Base-by-base conservation (phyloP, 2,888 invertebrate species). In the Ormyrus labotus region DNA sequence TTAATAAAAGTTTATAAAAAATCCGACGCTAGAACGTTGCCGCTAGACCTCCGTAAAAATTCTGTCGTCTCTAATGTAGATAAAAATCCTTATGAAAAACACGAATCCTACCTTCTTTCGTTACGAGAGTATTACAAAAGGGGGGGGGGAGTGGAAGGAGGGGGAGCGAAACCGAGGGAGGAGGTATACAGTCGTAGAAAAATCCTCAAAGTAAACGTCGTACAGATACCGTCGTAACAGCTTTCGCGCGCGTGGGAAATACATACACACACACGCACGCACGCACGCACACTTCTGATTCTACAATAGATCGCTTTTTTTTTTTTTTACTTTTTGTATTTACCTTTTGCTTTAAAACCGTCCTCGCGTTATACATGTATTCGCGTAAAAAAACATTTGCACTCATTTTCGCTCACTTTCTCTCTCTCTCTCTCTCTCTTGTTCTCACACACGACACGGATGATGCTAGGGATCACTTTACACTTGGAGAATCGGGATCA, bases 361-460 rank as follows among this genome's bases (percentile, higher is more conserved):
- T n/a, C 11, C 68, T 53, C 71, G 70, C 68, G 47, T 73, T 72
- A 55, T 70, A 34, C 68, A 82, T 82, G 80, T 81, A 82, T 81
- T 83, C 83, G 78, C 73, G 85, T 84, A 85, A 85, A 85, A 85
- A 85, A 85, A 72, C 84, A 84, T 69, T 82, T 70, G 73, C 77
- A 74, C 79, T 71, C 50, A 47, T 67, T 82, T 76, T 83, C 83
- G 78, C 72, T 71, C 77, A 72, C 71, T 75, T 55, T 74, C 45
- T 57, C 55, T 77, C 75, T 78, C 75, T 58, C 70, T 60, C 76
- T 72, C 80, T 51, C 68, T 82, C 80, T 81, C 53, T 65, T 19
- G 61, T 68, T n/a, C 65, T 65, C 67, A 77, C 84, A 74, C 74
- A 67, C 63, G 72, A 65, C 82, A 81, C 80, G 78, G 70, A 74